Evolutionary conservation across 2,113 vertebrate species (phyloP), one percentile per base, ranked within the genome.

Genomic region (Montifringilla adamsi): DNA sequence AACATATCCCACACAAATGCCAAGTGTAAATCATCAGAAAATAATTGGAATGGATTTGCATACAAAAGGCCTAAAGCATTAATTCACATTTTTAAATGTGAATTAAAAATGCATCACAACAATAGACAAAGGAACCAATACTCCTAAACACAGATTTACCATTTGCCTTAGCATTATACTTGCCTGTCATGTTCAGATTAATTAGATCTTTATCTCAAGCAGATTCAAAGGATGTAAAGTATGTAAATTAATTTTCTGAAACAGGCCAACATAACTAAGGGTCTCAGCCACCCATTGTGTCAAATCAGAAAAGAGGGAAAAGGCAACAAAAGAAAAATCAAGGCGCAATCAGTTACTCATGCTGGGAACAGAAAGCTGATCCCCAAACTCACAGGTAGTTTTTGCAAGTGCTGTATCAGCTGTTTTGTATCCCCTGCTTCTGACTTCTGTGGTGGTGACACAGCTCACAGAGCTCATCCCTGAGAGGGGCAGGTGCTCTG

Each of bases 181-280:
- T 90, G 64, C 27, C 60, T 87, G 53, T 19, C 62, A 17, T 28
- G 18, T 53, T 88, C 39, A 93, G 52, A 86, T 81, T 84, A 86
- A 87, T 86, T 82, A 92, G 64, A 62, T 91, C 47, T 93, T 93
- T 92, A 84, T 84, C 70, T 93, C 53, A 66, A 90, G 59, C 24
- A 72, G 35, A 92, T 93, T 93, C 43, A 63, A 94, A 77, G 37
- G 14, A 79, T 30, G 26, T 21, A 41, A 75, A 74, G 30, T 19
- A 77, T 33, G 43, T 28, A 68, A 87, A 87, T 86, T 63, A 55
- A 67, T 88, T 75, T 62, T 78, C 46, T 79, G 39, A 91, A 93
- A 52, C 28, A 62, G 24, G 14, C 23, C 15, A 74, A 66, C 6
- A 15, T 22, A 87, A 72, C 49, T 47, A 31, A 87, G 90, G 44